phyloP scores from a whole-genome alignment of 2,113 vertebrate genomes.

The Cheirogaleus medius region DNA sequence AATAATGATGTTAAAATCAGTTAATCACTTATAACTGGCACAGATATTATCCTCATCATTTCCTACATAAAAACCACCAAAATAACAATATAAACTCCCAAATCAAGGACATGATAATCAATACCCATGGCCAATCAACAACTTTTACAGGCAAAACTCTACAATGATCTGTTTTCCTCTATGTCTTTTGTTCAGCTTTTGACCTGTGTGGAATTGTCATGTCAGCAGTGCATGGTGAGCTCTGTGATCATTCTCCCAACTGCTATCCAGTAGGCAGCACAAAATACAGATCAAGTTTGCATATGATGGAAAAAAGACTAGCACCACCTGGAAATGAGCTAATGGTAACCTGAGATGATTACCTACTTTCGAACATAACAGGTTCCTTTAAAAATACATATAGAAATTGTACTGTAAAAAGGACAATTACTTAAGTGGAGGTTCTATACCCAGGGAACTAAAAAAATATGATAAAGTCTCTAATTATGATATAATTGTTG shows the following conservation, averaged over 20 bases:
- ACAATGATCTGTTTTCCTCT: background rate
- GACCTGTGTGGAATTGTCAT: background rate
- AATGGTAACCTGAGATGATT: background rate
- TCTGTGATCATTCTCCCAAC: background rate
- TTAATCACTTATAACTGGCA: background rate
- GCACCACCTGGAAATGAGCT: background rate
- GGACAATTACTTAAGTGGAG: background rate
- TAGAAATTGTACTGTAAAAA: background rate
- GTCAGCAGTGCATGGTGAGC: background rate
- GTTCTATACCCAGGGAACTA: background rate
- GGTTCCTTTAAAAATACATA: background rate
- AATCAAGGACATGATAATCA: background rate
- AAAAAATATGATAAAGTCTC: background rate
- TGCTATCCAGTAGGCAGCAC: background rate
- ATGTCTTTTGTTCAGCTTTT: background rate
- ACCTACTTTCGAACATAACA: background rate
- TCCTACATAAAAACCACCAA: background rate
- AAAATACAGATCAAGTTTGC: background rate
- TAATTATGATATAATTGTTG: background rate
- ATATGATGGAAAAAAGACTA: background rate
- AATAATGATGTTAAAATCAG: constrained; percentile 12
- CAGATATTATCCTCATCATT: background rate
- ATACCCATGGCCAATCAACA: background rate
- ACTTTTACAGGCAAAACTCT: background rate
- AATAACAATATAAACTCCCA: background rate